Percentiles rank a stretch among this genome's conserved stretches.
phyloP scores from a whole-genome alignment of 1,140 invertebrate species.

The Bombus cullumanus region DNA sequence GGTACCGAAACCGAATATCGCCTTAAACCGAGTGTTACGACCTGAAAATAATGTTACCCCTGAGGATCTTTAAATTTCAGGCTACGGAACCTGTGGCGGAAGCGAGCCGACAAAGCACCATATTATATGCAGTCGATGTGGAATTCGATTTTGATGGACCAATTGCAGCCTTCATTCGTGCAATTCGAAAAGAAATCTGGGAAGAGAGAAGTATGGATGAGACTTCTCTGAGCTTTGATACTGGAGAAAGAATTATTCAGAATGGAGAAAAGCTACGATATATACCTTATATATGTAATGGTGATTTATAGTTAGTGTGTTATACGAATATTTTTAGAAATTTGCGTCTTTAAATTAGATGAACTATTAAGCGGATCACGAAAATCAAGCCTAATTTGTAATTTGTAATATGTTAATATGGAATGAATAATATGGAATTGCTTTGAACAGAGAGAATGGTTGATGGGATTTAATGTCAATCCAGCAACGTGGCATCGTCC shows the following conservation, averaged over 20 bases:
- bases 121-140: background rate
- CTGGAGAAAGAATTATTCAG: background rate
- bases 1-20: slow-evolving; percentile 62
- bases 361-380: background rate
- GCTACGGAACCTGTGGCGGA: slow-evolving; percentile 8
- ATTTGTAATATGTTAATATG: background rate
- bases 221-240: no score
- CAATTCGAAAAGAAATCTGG: no score
- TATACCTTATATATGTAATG: background rate
- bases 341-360: background rate
- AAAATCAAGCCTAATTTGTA: background rate
- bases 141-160: background rate
- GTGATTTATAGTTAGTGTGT: background rate
- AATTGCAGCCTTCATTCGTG: background rate
- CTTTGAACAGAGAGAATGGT: slow-evolving; percentile 13
- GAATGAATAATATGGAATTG: background rate
- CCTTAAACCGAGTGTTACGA: slow-evolving; percentile 58
- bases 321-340: no score
- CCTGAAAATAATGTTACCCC: slow-evolving; percentile 67
- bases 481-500: slow-evolving; percentile 37
- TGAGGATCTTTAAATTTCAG: slow-evolving; percentile 60
- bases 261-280: background rate
- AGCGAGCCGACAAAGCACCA: background rate
- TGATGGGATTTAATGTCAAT: slow-evolving; percentile 56
- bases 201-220: background rate